Evolutionary conservation across 2,113 vertebrate genomes (phyloP), one percentile per base, ranked within the genome.

Genomic region (Blennius ocellaris): DNA sequence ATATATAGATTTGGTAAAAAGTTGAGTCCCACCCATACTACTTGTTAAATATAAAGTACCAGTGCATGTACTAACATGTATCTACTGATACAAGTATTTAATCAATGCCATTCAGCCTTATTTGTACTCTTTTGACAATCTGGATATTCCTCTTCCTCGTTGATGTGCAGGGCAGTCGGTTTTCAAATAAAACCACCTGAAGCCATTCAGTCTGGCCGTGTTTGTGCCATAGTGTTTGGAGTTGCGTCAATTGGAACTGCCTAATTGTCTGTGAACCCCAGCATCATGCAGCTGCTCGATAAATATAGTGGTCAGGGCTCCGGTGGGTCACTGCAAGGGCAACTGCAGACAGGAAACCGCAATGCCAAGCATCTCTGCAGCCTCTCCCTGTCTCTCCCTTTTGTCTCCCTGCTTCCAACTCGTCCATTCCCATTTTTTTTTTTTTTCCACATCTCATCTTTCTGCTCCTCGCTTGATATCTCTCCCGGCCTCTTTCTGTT

Each of bases 241-340:
- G 11, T 54, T 11, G 14, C 40, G 58, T 62, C 15, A 1, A 15
- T 7, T 64, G 47, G 17, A 59, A 51, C 16, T 11, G 43, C 17
- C 60, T 40, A 17, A 16, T 60, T 49, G 40, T 48, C 55, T 14
- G 36, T 21, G 51, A 45, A 5, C 39, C 65, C 54, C 62, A 50
- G 15, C 70, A 78, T 65, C 45, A 73, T 51, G 57, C 57, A 65
- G 73, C 87, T 81, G 82, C 61, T 58, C 57, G 71, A 72, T 87
- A 83, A 83, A 87, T 80, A 76, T 80, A 87, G 75, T 51, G 12
- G 40, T 15, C 11, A 7, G 0, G 43, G 52, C 54, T 81, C 48
- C 71, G 41, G 3, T 16, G 69, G 71, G 67, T 80, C 57, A 57
- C 16, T 68, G 15, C 48, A 37, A 62, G 60, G 73, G 51, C 68